Base-by-base conservation (phyloP, 1,140 invertebrate genomes). In the Cyclina sinensis region DNA sequence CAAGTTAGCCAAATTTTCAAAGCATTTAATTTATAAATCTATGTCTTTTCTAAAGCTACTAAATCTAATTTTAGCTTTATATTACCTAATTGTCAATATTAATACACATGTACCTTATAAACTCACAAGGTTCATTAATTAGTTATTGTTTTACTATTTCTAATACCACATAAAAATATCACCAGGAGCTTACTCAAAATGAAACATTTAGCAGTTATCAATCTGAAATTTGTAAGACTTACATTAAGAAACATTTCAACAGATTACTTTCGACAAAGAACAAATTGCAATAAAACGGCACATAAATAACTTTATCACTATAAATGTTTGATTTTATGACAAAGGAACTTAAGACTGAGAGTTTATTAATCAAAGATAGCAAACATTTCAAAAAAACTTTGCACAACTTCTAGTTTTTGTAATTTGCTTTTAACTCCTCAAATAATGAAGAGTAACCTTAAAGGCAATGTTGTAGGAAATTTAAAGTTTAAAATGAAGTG, bases 161-260 rank as follows among this genome's bases (percentile, higher is more conserved):
- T 85, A 82, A 24, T 32, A 39, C 46, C 65, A 73, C 57, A 74
- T 80, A 30, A 80, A 43, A 37, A 51, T 39, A 43, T 78, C 11
- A 32, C 70, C 68, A 54, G 37, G 7, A 37, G 9, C 54, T 68
- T 76, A 74, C 74, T 84, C 37, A 73, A 48, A 73, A 70, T 89
- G 79, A 85, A 46, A 46, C 65, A 80, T 51, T 81, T 39, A 65
- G 80, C 57, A 62, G 59, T 79, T 51, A 43, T 73, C 37, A 74
- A 76, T 43, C 57, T 83, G 78, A 81, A 73, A 81, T 43, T 51
- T 16, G 62, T 65, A 51, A 51, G 35, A 79, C 76, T 79, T 16
- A 48, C 46, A 46, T 5, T 5, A 46, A 30, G 18, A 37, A 35
- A 35, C 32, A 39, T 0, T 21, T 18, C 68, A 35, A 39, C 1